Percentiles rank a stretch among this genome's conserved stretches.
Evolutionary conservation across 2,113 vertebrate genomes (phyloP).

Genomic region (Cyanoliseus patagonus): DNA sequence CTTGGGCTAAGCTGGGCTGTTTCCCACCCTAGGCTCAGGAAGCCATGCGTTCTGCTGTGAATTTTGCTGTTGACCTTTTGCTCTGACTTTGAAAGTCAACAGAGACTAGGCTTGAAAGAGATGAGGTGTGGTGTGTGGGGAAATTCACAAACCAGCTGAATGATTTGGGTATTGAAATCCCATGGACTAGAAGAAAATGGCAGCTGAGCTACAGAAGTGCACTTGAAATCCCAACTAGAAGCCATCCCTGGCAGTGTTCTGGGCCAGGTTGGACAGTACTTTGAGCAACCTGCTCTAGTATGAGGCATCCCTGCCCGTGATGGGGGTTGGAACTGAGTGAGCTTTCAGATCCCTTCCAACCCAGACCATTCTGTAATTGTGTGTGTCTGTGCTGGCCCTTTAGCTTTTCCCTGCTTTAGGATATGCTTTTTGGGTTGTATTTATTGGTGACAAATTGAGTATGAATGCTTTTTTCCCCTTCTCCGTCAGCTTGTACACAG

Average conservation of each 20-base stretch:
- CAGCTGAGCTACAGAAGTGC: not conserved
- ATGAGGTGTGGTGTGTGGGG: not conserved
- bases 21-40: not conserved
- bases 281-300: no score
- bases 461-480: not conserved
- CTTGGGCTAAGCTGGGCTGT: not conserved
- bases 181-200: not conserved
- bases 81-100: not conserved
- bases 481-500: not conserved
- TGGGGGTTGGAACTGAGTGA: not conserved
- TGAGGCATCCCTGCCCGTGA: no score
- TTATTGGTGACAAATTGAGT: not conserved
- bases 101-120: not conserved
- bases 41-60: not conserved
- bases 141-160: not conserved
- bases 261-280: no score
- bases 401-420: not conserved
- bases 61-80: not conserved
- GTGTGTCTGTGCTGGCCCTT: not conserved
- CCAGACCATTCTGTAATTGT: not conserved
- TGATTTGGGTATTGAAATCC: not conserved
- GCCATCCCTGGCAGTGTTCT: not conserved
- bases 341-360: not conserved
- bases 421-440: not conserved
- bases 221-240: not conserved